A percentile compares a stretch with the other conserved stretches of the same genome.
Evolutionary conservation across 2,888 invertebrate species (phyloP).

Genomic region (Taphrorychus bicolor): DNA sequence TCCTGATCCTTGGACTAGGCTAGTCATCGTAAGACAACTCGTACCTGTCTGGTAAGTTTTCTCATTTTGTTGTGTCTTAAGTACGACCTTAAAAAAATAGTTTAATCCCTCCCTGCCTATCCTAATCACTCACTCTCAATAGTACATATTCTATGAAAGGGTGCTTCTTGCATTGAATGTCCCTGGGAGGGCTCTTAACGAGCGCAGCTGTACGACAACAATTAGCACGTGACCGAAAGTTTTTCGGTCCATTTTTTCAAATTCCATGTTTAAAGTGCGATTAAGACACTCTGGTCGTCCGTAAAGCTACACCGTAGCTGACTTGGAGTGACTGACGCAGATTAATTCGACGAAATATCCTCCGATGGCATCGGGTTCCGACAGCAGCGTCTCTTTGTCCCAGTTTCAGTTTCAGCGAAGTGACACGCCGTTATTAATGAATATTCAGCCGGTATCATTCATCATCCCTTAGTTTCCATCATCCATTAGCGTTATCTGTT

Average conservation of each 20-base stretch:
- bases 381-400: slow-evolving; percentile 14
- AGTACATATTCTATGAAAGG: slow-evolving; percentile 9
- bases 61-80: too few species aligned
- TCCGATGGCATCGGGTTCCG: not conserved
- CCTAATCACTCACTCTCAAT: not conserved
- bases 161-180: slow-evolving; percentile 15
- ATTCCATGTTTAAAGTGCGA: not conserved
- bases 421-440: slow-evolving; percentile 39
- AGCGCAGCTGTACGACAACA: slow-evolving; percentile 13
- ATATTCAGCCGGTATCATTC: slow-evolving; percentile 34
- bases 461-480: slow-evolving; percentile 33
- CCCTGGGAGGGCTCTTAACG: slow-evolving; percentile 1
- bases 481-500: slow-evolving; percentile 24
- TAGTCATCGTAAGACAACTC: too few species aligned
- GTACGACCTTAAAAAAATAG: too few species aligned
- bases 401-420: slow-evolving; percentile 35
- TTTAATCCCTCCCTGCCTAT: not conserved
- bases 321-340: slow-evolving; percentile 13
- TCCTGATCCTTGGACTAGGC: too few species aligned
- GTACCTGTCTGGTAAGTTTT: too few species aligned
- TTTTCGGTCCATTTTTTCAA: not conserved
- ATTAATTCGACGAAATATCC: slow-evolving; percentile 13
- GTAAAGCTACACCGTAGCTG: not conserved
- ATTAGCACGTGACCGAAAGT: slow-evolving; percentile 15
- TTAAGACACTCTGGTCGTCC: not conserved